These are phyloP conservation scores for Centroberyx gerrardi DNA, from an alignment of 2,797 vertebrate species.

Conservation along the genomic window DNA sequence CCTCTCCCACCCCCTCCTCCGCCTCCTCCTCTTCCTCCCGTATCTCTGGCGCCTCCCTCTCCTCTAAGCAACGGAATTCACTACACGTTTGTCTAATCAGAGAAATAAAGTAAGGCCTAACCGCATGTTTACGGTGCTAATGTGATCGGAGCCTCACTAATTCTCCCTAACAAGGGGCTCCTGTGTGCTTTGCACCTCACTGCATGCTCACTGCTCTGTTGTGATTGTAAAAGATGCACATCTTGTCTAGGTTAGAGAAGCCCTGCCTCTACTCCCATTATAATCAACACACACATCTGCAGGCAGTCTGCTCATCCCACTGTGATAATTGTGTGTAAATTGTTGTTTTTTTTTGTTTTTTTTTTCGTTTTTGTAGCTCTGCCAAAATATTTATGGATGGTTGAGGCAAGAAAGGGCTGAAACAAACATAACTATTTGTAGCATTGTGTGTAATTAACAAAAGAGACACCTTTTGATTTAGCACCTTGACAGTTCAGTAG, in stretches of 20 bases:
- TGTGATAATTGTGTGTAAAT: conserved; percentile 86
- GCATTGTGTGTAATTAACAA: conserved; percentile 88
- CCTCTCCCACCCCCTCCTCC: conserved; percentile 85
- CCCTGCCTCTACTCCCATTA: conserved; percentile 67
- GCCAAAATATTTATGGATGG: conserved; percentile 81
- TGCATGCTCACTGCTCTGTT: conserved; percentile 60
- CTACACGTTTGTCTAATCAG: conserved; percentile 98
- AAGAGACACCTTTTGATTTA: conserved; percentile 82
- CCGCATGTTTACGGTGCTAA: conserved; percentile 78
- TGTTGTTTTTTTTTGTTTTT: conserved; percentile 61
- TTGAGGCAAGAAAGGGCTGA: conserved; percentile 69
- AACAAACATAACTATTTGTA: conserved; percentile 77
- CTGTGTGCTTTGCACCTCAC: conserved; percentile 49
- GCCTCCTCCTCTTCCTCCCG: conserved; percentile 86
- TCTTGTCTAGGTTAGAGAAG: conserved; percentile 62
- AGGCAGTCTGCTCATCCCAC: conserved; percentile 76
- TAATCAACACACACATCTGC: conserved; percentile 84
- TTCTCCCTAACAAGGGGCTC: conserved; percentile 37
- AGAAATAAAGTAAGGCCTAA: conserved; percentile 93
- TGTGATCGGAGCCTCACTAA: conserved; percentile 70
- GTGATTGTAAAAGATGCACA: conserved; percentile 65
- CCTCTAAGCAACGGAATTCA: conserved; percentile 97
- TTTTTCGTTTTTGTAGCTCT: conserved; percentile 70
- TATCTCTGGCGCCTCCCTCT: conserved; percentile 88
- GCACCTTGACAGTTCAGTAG: conserved; percentile 77